Evolutionary conservation across 37 sponge, comb jelly and placozoan genomes (phyloP).

Genomic region (Axinella damicornis): DNA sequence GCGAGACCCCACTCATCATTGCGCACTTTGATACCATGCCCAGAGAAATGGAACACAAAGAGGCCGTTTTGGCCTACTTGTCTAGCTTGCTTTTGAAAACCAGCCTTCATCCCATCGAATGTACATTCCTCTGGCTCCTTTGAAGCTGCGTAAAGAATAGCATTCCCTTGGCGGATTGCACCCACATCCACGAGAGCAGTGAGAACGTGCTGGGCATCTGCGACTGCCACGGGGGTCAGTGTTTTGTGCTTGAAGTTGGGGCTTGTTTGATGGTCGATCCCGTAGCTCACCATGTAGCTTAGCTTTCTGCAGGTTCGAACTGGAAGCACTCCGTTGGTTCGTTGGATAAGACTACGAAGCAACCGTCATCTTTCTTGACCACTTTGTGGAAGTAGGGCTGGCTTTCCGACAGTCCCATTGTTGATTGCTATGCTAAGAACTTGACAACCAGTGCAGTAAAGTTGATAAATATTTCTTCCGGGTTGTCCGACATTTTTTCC

Average conservation of each 20-base stretch:
- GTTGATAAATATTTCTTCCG: too few species aligned
- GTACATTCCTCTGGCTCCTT: conserved; percentile 12
- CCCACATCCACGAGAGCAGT: background rate
- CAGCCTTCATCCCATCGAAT: conserved; percentile 29
- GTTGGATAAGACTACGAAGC: background rate
- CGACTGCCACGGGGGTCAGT: background rate
- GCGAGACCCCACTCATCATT: conserved; percentile 27
- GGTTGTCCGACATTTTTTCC: too few species aligned
- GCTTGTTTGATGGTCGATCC: conserved; percentile 53
- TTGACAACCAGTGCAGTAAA: too few species aligned
- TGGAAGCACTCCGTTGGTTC: conserved; percentile 4
- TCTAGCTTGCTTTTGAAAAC: conserved; percentile 44
- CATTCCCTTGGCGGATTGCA: conserved; percentile 20
- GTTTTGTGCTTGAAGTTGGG: conserved; percentile 16
- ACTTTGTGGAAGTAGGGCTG: background rate
- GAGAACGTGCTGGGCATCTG: conserved; percentile 19
- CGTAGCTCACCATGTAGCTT: conserved; percentile 59
- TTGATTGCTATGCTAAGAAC: too few species aligned
- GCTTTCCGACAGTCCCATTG: conserved; percentile 34
- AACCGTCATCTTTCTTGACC: background rate
- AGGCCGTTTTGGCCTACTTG: conserved; percentile 47
- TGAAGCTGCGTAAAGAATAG: conserved; percentile 12
- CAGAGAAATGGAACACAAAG: conserved; percentile 53
- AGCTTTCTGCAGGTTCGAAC: conserved; percentile 64
- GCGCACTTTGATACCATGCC: conserved; percentile 55